Base-by-base conservation (phyloP, 2,888 invertebrate species). In the Sialis fuliginosa region DNA sequence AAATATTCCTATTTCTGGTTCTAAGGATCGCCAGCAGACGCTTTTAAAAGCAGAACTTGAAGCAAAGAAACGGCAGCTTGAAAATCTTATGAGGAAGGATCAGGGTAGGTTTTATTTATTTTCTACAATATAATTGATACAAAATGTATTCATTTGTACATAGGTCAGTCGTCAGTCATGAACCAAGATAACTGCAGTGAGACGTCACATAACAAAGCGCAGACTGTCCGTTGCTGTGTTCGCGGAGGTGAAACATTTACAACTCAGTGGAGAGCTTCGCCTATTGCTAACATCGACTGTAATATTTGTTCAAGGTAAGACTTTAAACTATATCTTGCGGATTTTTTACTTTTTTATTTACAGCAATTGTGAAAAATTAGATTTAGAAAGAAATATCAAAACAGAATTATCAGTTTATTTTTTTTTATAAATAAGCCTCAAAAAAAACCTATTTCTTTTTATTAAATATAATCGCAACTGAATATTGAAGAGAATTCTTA, bases 21-120 rank as follows among this genome's bases (percentile, higher is more conserved):
- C 72, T 10, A 67, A 64, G 43, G 72, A 75, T 61, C 66, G 73
- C 3, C 57, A 72, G 4, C 74, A 73, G 56, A 55, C 66, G 60
- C 68, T 69, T 48, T 63, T 77, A 49, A 67, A 75, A 9, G 72
- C 72, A 2, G 63, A 77, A 52, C 64, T 77, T 30, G 75, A 75
- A 8, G 74, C 75, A 42, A 81, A 79, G 57, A 75, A 75, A 56
- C 64, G 74, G 8, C 78, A 79, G 53, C 62, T 80, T 3, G 80
- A 80, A 54, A 73, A 75, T 47, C 64, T 79, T 41, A 72, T 79
- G 61, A 73, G 76, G 51, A 81, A 79, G 60, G 77, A 75, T 67
- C 65, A 64, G 59, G 64, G 64, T 64, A 51, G 10, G 45, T n/a
- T 57, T 42, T 6, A 33, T 40, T 30, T 13, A n/a, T 40, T 37